Percentiles rank a stretch among this genome's conserved stretches.
These are phyloP conservation scores for Fregetta grallaria DNA, from an alignment of 2,113 vertebrate species.

Conservation along the genomic window DNA sequence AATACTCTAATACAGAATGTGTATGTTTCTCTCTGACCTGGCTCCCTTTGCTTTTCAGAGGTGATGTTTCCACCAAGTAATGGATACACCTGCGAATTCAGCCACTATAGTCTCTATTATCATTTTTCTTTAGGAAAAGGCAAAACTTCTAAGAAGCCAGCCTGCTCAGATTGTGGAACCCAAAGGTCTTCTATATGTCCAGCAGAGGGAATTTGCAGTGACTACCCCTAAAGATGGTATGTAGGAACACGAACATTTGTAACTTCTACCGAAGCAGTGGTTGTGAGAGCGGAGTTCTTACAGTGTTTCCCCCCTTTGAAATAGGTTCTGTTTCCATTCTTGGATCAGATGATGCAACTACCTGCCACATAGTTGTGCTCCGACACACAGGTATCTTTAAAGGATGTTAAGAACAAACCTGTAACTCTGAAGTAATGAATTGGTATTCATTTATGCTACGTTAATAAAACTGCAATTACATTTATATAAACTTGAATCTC, in stretches of 20 bases:
- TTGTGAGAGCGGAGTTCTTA: not conserved
- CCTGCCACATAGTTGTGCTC: constrained; percentile 93
- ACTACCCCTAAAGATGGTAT: constrained; percentile 91
- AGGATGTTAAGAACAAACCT: not conserved
- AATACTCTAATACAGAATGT: not conserved
- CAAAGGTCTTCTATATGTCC: constrained; percentile 89
- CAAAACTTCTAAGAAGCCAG: constrained; percentile 82
- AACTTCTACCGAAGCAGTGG: not conserved
- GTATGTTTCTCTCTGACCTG: not conserved
- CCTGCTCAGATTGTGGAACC: constrained; percentile 81
- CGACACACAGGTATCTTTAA: constrained; percentile 89
- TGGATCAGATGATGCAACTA: constrained; percentile 95
- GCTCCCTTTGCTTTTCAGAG: constrained; percentile 32
- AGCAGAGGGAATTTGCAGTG: constrained; percentile 93
- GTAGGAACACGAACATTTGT: constrained; percentile 18
- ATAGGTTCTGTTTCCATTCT: constrained; percentile 89
- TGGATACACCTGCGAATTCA: constrained; percentile 46
- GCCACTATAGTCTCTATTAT: constrained; percentile 55
- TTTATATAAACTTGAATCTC: not conserved
- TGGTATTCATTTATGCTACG: not conserved
- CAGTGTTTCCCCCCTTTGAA: constrained; percentile 40
- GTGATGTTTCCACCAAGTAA: not conserved
- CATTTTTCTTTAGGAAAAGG: constrained; percentile 83
- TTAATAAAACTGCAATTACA: not conserved
- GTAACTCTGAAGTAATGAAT: not conserved